These are phyloP conservation scores for Venusia cambrica DNA, from an alignment of 2,888 invertebrate genomes.

Conservation along the genomic window DNA sequence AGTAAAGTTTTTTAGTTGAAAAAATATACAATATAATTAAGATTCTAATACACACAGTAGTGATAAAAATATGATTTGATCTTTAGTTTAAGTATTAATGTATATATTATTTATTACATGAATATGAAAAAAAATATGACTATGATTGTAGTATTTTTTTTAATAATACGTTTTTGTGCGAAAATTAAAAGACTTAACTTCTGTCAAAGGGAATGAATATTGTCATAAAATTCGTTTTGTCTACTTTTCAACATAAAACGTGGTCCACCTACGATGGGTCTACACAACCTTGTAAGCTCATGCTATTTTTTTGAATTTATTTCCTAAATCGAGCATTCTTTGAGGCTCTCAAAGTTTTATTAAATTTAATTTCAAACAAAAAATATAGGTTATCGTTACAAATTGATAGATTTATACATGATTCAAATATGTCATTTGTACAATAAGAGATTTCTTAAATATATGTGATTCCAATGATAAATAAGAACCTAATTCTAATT, in stretches of 20 bases:
- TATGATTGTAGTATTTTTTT: constrained; percentile 41
- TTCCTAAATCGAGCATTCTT: too few relatives aligned
- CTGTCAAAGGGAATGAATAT: constrained; percentile 68
- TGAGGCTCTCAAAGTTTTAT: too few relatives aligned
- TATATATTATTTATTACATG: constrained; percentile 46
- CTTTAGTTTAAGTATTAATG: constrained; percentile 57
- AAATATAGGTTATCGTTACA: too few relatives aligned
- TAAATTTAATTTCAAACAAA: too few relatives aligned
- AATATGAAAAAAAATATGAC: constrained; percentile 49
- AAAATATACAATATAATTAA: constrained; percentile 54
- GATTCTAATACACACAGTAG: constrained; percentile 41
- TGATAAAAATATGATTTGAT: constrained; percentile 56
- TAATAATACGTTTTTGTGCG: constrained; percentile 58
- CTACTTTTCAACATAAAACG: constrained; percentile 40
- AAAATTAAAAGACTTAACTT: constrained; percentile 49
- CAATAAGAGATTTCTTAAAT: too few relatives aligned
- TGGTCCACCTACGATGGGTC: constrained; percentile 52
- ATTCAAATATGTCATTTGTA: too few relatives aligned
- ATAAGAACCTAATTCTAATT: too few relatives aligned
- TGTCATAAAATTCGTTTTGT: constrained; percentile 63
- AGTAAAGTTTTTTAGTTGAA: constrained; percentile 57
- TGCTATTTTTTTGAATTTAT: constrained; percentile 26
- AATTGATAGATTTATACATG: too few relatives aligned
- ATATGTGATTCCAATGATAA: too few relatives aligned
- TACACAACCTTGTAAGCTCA: constrained; percentile 76